A percentile compares a stretch with the other conserved stretches of the same genome.
These are phyloP conservation scores for Trichonephila inaurata DNA, from an alignment of 1,140 invertebrate genomes.

Conservation along the genomic window DNA sequence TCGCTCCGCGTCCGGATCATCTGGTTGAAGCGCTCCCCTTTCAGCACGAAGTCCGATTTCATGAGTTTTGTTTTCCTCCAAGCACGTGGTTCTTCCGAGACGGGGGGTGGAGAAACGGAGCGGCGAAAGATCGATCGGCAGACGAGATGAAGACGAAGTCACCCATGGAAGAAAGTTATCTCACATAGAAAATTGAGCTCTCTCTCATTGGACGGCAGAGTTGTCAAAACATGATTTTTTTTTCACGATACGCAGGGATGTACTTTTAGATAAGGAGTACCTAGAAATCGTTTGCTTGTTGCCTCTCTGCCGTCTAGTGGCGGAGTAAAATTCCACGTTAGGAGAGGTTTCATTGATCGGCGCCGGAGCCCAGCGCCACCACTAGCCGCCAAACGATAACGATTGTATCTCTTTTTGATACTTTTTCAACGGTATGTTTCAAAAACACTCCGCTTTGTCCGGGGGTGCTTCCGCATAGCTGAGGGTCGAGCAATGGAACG, in stretches of 20 bases:
- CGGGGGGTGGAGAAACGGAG: neutral
- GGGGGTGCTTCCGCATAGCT: neutral
- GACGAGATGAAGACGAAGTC: neutral
- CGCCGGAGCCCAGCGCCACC: neutral
- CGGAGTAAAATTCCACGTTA: constrained; percentile 10
- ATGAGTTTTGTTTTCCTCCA: constrained; percentile 37
- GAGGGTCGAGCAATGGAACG: too few species aligned
- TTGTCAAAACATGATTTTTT: neutral
- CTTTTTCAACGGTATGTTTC: constrained; percentile 23
- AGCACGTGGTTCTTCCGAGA: neutral
- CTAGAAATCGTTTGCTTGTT: neutral
- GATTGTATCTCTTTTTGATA: constrained; percentile 28
- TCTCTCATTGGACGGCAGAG: neutral
- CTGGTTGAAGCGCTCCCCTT: neutral
- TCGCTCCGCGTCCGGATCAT: neutral
- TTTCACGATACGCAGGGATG: neutral
- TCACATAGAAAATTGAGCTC: too few species aligned
- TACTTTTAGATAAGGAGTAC: neutral
- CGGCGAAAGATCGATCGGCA: neutral
- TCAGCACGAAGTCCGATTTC: constrained; percentile 30
- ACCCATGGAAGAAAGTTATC: too few species aligned
- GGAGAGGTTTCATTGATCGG: neutral
- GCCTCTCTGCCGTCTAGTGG: constrained; percentile 4
- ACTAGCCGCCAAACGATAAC: neutral
- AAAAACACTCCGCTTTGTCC: neutral